Evolutionary conservation across 2,888 invertebrate species (phyloP).

Genomic region (Eristalis pertinax): DNA sequence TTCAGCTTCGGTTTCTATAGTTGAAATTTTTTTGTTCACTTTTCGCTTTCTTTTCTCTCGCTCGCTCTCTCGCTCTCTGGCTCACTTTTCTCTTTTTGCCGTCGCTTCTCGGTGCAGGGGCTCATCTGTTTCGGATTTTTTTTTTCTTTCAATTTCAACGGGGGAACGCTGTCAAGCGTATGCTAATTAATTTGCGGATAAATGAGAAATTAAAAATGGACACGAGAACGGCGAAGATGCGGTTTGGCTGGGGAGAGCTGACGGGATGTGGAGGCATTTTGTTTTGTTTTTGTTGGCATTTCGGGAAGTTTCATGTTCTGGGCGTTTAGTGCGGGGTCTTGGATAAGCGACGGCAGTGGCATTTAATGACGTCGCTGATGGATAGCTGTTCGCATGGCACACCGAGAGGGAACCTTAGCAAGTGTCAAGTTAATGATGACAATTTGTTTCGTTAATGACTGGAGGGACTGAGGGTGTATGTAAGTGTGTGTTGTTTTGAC

Average conservation of each 20-base stretch:
- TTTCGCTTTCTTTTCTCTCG: conserved; percentile 47
- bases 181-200: conserved; percentile 70
- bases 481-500: neutral
- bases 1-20: conserved; percentile 22
- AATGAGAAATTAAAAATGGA: conserved; percentile 68
- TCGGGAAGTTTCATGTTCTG: neutral
- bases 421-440: neutral
- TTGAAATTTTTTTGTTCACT: conserved; percentile 49
- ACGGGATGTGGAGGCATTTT: conserved; percentile 49
- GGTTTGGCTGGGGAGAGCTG: conserved; percentile 6
- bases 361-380: neutral
- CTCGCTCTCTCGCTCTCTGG: too few relatives aligned
- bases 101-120: neutral
- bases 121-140: conserved; percentile 32
- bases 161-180: conserved; percentile 58
- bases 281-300: neutral
- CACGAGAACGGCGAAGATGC: conserved; percentile 8
- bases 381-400: neutral
- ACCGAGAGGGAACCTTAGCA: neutral
- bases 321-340: neutral
- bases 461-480: neutral
- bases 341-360: neutral
- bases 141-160: conserved; percentile 29
- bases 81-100: neutral
- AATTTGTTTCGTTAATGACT: neutral